These are phyloP conservation scores for Hemichromis elongatus DNA, from an alignment of 2,113 vertebrate species.

Conservation along the genomic window DNA sequence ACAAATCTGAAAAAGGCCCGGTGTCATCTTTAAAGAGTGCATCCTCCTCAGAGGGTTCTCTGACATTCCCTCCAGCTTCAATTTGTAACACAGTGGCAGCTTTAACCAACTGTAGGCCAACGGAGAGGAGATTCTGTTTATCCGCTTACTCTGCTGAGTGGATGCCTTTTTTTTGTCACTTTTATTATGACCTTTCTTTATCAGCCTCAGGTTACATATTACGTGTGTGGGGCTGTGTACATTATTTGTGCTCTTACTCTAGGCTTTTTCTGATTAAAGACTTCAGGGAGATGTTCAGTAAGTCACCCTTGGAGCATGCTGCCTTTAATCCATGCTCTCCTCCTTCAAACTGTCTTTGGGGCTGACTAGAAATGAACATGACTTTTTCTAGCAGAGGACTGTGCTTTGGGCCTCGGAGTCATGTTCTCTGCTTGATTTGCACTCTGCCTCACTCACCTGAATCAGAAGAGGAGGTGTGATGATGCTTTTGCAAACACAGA, in stretches of 20 bases:
- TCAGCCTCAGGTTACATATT: neutral
- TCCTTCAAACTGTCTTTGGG: neutral
- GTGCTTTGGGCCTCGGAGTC: neutral
- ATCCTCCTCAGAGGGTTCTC: neutral
- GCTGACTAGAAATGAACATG: neutral
- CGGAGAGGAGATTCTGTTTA: no score
- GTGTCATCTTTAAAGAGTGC: no score
- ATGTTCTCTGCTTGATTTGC: constrained; percentile 12
- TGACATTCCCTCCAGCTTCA: neutral
- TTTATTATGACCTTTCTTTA: neutral
- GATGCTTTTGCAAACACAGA: neutral
- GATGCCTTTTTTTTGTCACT: neutral
- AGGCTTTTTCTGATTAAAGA: neutral
- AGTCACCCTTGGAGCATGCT: neutral
- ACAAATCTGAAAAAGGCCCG: no score
- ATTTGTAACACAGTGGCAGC: neutral
- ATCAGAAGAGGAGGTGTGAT: neutral
- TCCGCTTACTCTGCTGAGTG: no score
- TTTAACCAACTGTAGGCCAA: no score
- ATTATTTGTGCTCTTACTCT: neutral
- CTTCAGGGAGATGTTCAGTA: neutral
- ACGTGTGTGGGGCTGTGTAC: neutral
- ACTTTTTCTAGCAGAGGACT: neutral
- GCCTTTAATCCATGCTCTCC: neutral
- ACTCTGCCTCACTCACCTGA: constrained; percentile 11